Percentiles rank a stretch among this genome's conserved stretches.
These are phyloP conservation scores for Rhinophrynus dorsalis DNA, from an alignment of 2,797 vertebrate genomes.

Conservation along the genomic window DNA sequence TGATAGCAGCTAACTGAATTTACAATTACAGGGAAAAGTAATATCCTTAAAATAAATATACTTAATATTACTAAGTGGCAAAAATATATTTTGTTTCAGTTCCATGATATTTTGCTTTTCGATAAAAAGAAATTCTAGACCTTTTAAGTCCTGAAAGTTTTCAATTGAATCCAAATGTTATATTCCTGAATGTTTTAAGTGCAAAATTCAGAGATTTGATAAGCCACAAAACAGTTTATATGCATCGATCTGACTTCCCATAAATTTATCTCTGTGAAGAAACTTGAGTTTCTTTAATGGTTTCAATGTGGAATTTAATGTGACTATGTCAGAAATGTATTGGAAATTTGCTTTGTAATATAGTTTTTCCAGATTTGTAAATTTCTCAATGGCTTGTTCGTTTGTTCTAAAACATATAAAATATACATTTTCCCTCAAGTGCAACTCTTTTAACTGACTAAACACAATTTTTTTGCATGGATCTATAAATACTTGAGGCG, in stretches of 20 bases:
- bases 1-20: neutral
- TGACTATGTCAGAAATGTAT: neutral
- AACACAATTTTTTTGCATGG: neutral
- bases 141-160: slow-evolving; percentile 16
- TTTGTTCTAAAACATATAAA: neutral
- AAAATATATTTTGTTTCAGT: neutral
- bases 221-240: slow-evolving; percentile 3
- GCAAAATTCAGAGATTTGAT: slow-evolving; percentile 5
- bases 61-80: neutral
- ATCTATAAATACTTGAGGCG: neutral
- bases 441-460: neutral
- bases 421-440: neutral
- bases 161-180: neutral
- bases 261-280: neutral
- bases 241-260: neutral
- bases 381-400: neutral
- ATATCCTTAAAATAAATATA: slow-evolving; percentile 14
- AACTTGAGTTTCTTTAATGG: slow-evolving; percentile 10
- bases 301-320: neutral
- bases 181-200: slow-evolving; percentile 27
- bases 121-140: neutral
- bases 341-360: neutral
- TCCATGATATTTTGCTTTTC: slow-evolving; percentile 11
- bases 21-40: slow-evolving; percentile 15
- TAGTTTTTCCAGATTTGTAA: slow-evolving; percentile 27